Base-by-base conservation (phyloP, 2,113 vertebrate genomes). In the Actenoides hombroni region DNA sequence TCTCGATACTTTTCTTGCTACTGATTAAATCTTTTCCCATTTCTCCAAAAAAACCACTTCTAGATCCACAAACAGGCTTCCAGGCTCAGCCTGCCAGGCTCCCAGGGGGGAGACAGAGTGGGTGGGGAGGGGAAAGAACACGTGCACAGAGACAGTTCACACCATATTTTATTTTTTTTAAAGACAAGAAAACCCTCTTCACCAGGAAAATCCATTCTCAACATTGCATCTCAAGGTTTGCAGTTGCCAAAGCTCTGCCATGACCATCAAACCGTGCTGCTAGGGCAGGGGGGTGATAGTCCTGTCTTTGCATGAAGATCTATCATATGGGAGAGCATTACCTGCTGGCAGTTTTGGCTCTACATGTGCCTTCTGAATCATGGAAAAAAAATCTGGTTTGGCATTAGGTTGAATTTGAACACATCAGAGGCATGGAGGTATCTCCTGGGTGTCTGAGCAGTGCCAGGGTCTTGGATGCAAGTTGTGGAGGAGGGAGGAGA, bases 401-500 rank as follows among this genome's bases (percentile, higher is more conserved):
- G 16, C 0, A 1, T 56, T 71, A 71, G 35, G 35, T 26, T 63
- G 48, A 73, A 78, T 57, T 33, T 57, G 65, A 63, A 76, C 24
- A 46, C 1, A 5, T 37, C 48, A 63, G 46, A 37, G 33, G 17
- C 8, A 5, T 25, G 17, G 68, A 2, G 15, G 35, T 28, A 33
- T 21, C 39, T 68, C 17, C 26, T 0, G 3, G 35, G 25, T 15
- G 29, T 33, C 35, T 40, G n/a, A 28, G 24, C 4, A 6, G 13
- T 0, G 1, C 37, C 16, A 51, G 59, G 2, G 11, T 26, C 31
- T 33, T 54, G 44, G 59, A 25, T 1, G 4, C 0, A 2, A 79
- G 7, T 15, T 3, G 15, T 7, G 73, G 25, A 57, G 35, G 35
- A 53, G 5, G 20, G 29, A 9, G 33, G 3, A 17, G 4, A 26